phyloP scores from a whole-genome alignment of 2,888 invertebrate genomes.

The Psylliodes chrysocephalus region DNA sequence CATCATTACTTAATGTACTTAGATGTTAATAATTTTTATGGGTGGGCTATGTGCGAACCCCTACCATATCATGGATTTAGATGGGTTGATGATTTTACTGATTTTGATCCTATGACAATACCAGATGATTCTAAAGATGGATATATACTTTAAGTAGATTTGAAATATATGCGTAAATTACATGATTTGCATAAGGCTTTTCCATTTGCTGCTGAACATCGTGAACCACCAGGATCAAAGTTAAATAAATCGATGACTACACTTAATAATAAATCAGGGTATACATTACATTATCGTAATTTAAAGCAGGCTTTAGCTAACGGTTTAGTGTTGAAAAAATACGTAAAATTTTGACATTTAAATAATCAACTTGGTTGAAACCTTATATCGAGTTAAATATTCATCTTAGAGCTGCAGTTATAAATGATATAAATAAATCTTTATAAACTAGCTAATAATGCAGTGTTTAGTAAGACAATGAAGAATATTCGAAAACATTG shows the following conservation, averaged over 20 bases:
- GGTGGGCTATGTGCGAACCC: slow-evolving; percentile 44
- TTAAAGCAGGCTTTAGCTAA: slow-evolving; percentile 49
- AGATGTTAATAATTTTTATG: slow-evolving; percentile 48
- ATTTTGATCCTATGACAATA: slow-evolving; percentile 30
- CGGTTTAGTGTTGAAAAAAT: slow-evolving; percentile 49
- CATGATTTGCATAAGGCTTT: background rate
- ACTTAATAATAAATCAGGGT: slow-evolving; percentile 49
- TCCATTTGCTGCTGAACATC: background rate
- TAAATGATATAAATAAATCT: slow-evolving; percentile 40
- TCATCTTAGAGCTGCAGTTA: slow-evolving; percentile 46
- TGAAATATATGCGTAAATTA: slow-evolving; percentile 56
- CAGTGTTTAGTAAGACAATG: slow-evolving; percentile 57
- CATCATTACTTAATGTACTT: slow-evolving; percentile 40
- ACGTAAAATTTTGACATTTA: slow-evolving; percentile 57
- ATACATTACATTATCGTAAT: slow-evolving; percentile 40
- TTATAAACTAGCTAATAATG: slow-evolving; percentile 26
- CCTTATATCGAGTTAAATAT: slow-evolving; percentile 60
- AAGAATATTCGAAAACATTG: slow-evolving; percentile 57
- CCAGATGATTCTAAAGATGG: slow-evolving; percentile 34
- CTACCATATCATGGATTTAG: slow-evolving; percentile 46
- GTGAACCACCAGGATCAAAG: slow-evolving; percentile 4
- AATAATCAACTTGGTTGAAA: slow-evolving; percentile 58
- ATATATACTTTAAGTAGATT: slow-evolving; percentile 60
- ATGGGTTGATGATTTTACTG: slow-evolving; percentile 30
- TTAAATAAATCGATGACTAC: slow-evolving; percentile 42